Conservation (phyloP, 2,797 vertebrate genomes). For the Tachyglossus aculeatus region DNA sequence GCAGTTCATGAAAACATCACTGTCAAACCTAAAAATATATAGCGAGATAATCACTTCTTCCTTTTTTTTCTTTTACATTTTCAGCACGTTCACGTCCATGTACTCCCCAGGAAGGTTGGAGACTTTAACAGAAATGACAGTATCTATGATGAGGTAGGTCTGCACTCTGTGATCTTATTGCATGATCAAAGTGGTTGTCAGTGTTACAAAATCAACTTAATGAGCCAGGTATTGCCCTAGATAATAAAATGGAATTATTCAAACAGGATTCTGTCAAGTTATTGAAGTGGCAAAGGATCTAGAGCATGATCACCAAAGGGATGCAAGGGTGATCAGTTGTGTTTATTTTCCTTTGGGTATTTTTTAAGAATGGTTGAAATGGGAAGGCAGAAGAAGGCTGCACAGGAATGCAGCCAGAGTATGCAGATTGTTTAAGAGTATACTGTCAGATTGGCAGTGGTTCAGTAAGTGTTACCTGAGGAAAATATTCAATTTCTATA, state of each 20-base stretch:
- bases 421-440: not conserved
- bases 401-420: not conserved
- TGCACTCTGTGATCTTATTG: slow-evolving; percentile 10
- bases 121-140: slow-evolving; percentile 85
- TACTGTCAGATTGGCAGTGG: not conserved
- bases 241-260: not conserved
- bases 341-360: not conserved
- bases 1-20: slow-evolving; percentile 28
- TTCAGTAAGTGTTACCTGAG: not conserved
- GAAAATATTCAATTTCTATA: too few species aligned
- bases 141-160: slow-evolving; percentile 80
- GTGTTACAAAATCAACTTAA: not conserved
- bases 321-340: not conserved
- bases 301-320: not conserved
- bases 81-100: slow-evolving; percentile 87
- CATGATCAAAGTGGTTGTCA: slow-evolving; percentile 1
- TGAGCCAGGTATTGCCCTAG: not conserved
- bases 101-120: slow-evolving; percentile 81
- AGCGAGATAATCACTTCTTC: slow-evolving; percentile 31
- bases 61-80: slow-evolving; percentile 52
- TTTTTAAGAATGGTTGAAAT: too few species aligned
- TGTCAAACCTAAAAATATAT: slow-evolving; percentile 46
- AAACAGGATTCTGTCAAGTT: not conserved
- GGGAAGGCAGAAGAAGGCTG: not conserved
- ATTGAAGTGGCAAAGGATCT: not conserved